These are phyloP conservation scores for Engystomops pustulosus DNA, from an alignment of 2,113 vertebrate species.

Conservation along the genomic window DNA sequence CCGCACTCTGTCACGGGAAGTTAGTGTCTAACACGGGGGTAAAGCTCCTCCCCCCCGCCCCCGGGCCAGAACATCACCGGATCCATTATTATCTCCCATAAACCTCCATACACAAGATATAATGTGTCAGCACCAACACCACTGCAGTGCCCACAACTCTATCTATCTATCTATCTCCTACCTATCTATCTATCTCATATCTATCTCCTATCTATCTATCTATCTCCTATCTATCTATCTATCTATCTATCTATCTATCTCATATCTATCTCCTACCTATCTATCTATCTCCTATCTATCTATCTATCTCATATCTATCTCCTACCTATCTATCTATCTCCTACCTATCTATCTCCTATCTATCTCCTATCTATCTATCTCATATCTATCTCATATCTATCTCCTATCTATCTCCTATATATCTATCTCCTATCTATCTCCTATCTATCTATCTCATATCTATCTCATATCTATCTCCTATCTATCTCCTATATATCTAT, in stretches of 20 bases:
- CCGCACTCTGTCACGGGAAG: slow-evolving; percentile 21
- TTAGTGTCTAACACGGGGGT: not conserved
- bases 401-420: too few relatives aligned
- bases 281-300: not conserved
- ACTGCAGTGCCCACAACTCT: not conserved
- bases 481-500: too few relatives aligned
- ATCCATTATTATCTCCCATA: slow-evolving; percentile 14
- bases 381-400: too few relatives aligned
- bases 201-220: slow-evolving; percentile 5
- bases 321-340: not conserved
- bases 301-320: too few relatives aligned
- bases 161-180: not conserved
- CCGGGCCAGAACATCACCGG: not conserved
- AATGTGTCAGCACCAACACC: slow-evolving; percentile 31
- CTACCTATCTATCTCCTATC: too few relatives aligned
- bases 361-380: too few relatives aligned
- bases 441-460: too few relatives aligned
- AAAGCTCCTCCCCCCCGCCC: not conserved
- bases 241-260: too few relatives aligned
- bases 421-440: too few relatives aligned
- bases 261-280: too few relatives aligned
- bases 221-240: not conserved
- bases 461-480: too few relatives aligned
- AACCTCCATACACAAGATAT: not conserved
- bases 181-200: not conserved